These are phyloP conservation scores for Aplochiton taeniatus DNA, from an alignment of 2,797 vertebrate genomes.

Conservation along the genomic window DNA sequence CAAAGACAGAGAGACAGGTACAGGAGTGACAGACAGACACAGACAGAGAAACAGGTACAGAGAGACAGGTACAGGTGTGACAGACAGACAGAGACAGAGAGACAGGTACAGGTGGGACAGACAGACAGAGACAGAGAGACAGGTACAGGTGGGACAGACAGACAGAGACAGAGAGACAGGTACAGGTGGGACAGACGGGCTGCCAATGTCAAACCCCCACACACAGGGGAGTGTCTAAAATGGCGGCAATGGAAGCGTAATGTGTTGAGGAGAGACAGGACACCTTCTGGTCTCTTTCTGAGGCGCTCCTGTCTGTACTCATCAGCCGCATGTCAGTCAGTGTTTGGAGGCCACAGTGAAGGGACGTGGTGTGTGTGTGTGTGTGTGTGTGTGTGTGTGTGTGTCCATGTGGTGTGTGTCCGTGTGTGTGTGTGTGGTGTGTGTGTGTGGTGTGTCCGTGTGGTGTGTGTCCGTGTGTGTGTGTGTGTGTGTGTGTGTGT, in stretches of 20 bases:
- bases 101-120: neutral
- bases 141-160: neutral
- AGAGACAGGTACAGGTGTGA: neutral
- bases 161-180: neutral
- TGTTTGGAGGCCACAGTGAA: constrained; percentile 28
- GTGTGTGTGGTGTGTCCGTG: too few relatives aligned
- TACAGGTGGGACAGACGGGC: neutral
- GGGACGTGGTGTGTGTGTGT: constrained; percentile 8
- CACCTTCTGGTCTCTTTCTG: constrained; percentile 24
- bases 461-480: too few relatives aligned
- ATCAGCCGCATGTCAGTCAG: constrained; percentile 32
- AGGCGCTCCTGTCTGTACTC: neutral
- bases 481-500: too few relatives aligned
- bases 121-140: neutral
- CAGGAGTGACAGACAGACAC: neutral
- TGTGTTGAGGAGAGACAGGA: constrained; percentile 32
- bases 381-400: constrained; percentile 9
- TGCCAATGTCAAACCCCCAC: too few relatives aligned
- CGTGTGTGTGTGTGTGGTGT: too few relatives aligned
- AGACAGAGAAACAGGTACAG: neutral
- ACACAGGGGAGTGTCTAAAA: too few relatives aligned
- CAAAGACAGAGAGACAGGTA: constrained; percentile 14
- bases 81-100: neutral
- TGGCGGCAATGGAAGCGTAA: neutral
- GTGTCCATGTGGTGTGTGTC: neutral